Percentiles rank a stretch among this genome's conserved stretches.
Evolutionary conservation across 2,797 vertebrate genomes (phyloP).

Genomic region (Pangasius djambal): DNA sequence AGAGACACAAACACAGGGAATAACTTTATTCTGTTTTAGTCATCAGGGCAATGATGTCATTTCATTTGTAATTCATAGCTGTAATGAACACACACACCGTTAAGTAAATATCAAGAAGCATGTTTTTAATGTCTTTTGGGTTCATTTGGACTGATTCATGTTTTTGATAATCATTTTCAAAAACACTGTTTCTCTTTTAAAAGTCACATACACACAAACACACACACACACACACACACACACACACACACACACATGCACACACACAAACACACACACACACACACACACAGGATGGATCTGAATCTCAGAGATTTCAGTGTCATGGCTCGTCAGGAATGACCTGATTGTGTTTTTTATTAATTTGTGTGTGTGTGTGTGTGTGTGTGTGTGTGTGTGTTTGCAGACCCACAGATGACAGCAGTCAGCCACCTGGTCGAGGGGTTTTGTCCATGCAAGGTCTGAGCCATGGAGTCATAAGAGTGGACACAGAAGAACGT

Average conservation of each 20-base stretch:
- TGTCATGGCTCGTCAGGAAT: background rate
- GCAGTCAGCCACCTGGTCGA: constrained; percentile 93
- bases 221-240: constrained; percentile 39
- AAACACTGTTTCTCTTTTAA: too few relatives aligned
- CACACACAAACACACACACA: constrained; percentile 13
- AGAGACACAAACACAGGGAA: background rate
- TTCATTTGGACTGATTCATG: too few relatives aligned
- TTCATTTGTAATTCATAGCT: constrained; percentile 36
- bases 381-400: constrained; percentile 29
- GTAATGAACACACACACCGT: constrained; percentile 2
- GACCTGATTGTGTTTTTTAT: background rate
- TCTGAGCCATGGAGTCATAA: constrained; percentile 90
- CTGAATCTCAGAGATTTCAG: background rate
- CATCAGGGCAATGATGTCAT: constrained; percentile 37
- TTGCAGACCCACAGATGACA: constrained; percentile 93
- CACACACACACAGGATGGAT: background rate
- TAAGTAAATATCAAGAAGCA: too few relatives aligned
- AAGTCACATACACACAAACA: constrained; percentile 25
- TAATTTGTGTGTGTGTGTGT: background rate
- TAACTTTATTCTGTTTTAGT: constrained; percentile 38
- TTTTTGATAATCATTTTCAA: too few relatives aligned
- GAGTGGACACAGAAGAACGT: constrained; percentile 95
- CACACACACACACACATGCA: constrained; percentile 29
- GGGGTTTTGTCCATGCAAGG: constrained; percentile 98
- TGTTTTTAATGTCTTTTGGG: too few relatives aligned